Base-by-base conservation (phyloP, 2,888 invertebrate genomes). In the Oscheius sp. region DNA sequence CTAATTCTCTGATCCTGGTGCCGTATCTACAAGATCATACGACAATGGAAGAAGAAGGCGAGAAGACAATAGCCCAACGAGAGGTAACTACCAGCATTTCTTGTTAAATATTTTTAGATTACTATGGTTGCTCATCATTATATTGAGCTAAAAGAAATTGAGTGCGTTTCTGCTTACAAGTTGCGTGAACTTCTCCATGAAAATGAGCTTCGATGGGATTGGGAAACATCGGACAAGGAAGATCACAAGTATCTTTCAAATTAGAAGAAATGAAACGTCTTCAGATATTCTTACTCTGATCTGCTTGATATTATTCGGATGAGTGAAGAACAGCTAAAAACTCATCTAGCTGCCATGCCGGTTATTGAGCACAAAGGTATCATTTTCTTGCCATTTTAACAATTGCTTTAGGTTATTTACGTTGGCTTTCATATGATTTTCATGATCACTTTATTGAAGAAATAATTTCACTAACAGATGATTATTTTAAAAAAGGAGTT, bases 1-100 rank as follows among this genome's bases (percentile, higher is more conserved):
- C 77, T 41, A 77, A 77, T 49, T 73, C 75, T 21, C 61, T 77
- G 18, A 18, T 77, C 13, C 41, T 77, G 27, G 41, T 68, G 6
- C 73, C 75, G 2, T n/a, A 53, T 25, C 55, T 73, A 18, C 16
- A 49, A 1, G 35, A 52, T 1, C 64, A 29, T 12, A 53, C 55
- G 3, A 68, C 56, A 27, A 69, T 74, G 18, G 23, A 23, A 2
- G 66, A 27, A 18, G 43, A n/a, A 7, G 71, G 56, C 18, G 43
- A 56, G 13, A 41, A 66, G 13, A 29, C n/a, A 3, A n/a, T 64
- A 13, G 56, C 46, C 0, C 23, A 64, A 43, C 18, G 46, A 66
- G 29, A 43, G 69, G 69, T 49, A 7, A 18, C 35, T 35, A 9
- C 3, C 35, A 27, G 25, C 16, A 21, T 56, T 25, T n/a, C n/a